Evolutionary conservation across 2,113 vertebrate genomes (phyloP).

Genomic region (Muscicapa adusta): DNA sequence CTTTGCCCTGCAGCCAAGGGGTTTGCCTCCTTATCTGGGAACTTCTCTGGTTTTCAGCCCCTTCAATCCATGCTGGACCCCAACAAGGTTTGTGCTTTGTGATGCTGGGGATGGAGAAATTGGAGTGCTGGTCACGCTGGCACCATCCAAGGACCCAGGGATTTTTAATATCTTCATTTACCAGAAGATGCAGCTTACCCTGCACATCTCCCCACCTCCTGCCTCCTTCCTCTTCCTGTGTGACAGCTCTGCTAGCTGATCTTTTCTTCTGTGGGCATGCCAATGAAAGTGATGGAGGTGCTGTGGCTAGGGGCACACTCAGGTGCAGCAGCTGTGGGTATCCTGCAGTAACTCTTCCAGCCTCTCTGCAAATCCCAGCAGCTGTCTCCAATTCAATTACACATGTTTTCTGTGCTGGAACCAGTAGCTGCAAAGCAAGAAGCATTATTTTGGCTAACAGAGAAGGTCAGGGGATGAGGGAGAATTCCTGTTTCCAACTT

Average conservation of each 20-base stretch:
- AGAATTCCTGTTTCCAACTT: not conserved
- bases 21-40: not conserved
- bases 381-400: not conserved
- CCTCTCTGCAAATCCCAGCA: constrained; percentile 3
- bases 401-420: not conserved
- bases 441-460: not conserved
- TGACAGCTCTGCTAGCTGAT: not conserved
- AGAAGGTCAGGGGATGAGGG: not conserved
- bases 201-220: not conserved
- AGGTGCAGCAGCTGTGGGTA: not conserved
- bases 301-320: not conserved
- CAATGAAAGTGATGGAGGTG: not conserved
- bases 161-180: not conserved
- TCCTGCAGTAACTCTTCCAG: not conserved
- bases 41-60: not conserved
- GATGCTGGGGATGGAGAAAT: not conserved
- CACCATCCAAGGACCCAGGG: not conserved
- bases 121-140: not conserved
- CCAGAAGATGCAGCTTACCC: not conserved
- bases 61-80: not conserved
- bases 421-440: not conserved
- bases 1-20: not conserved
- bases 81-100: not conserved
- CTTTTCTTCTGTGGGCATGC: not conserved
- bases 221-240: not conserved